These are phyloP conservation scores for Epistrophe grossulariae DNA, from an alignment of 2,888 invertebrate species.

Conservation along the genomic window DNA sequence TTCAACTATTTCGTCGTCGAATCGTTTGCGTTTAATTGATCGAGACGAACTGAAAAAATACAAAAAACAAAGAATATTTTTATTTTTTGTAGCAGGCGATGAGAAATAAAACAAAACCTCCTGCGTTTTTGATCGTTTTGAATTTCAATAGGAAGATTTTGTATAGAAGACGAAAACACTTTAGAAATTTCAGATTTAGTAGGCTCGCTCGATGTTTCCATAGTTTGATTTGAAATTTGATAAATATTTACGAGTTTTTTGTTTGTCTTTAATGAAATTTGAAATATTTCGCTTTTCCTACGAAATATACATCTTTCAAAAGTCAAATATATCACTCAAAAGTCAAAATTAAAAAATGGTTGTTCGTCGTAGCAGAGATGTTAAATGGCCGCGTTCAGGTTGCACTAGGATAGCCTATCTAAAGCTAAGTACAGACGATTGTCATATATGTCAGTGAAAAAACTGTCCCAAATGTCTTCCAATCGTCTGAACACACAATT, in stretches of 20 bases:
- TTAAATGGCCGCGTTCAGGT: slow-evolving; percentile 6
- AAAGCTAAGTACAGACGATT: no score
- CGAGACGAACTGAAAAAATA: slow-evolving; percentile 90
- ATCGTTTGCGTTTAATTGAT: slow-evolving; percentile 97
- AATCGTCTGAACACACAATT: no score
- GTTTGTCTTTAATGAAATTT: slow-evolving; percentile 36
- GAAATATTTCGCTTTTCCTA: slow-evolving; percentile 40
- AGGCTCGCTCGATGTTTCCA: slow-evolving; percentile 76
- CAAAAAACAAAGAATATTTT: slow-evolving; percentile 8
- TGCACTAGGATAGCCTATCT: no score
- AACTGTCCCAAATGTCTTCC: no score
- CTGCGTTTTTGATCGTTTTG: slow-evolving; percentile 82
- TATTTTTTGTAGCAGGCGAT: slow-evolving; percentile 6
- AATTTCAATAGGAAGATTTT: slow-evolving; percentile 80
- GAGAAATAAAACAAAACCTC: slow-evolving; percentile 78
- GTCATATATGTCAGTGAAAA: no score
- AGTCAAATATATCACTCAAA: slow-evolving; percentile 40
- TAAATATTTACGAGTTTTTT: slow-evolving; percentile 4
- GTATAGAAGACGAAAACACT: slow-evolving; percentile 76
- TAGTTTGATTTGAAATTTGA: slow-evolving; percentile 55
- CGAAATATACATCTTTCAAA: slow-evolving; percentile 58
- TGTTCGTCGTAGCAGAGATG: background rate
- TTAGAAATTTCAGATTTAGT: slow-evolving; percentile 71
- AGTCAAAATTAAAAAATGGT: background rate
- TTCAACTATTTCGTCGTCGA: slow-evolving; percentile 98